These are phyloP conservation scores for Cyphomyrus discorhynchus DNA, from an alignment of 2,113 vertebrate genomes.

Conservation along the genomic window DNA sequence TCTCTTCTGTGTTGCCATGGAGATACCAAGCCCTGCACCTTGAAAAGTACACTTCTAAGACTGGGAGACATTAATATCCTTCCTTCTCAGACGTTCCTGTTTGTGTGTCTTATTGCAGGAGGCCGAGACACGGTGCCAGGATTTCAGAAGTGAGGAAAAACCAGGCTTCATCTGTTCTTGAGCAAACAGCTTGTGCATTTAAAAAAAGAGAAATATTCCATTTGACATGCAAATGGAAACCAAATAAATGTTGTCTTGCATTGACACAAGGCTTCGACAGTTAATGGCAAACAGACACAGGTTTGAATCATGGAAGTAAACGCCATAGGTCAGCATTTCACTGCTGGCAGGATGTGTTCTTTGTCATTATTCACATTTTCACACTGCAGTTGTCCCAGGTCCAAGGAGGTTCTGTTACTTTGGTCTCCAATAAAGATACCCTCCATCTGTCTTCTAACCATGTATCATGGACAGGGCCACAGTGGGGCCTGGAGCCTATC, in stretches of 20 bases:
- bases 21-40: conserved; percentile 68
- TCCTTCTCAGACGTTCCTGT: conserved; percentile 45
- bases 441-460: not conserved
- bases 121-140: conserved; percentile 26
- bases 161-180: conserved; percentile 42
- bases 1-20: conserved; percentile 62
- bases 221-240: conserved; percentile 29
- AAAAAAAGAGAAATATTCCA: conserved; percentile 35
- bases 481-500: not conserved
- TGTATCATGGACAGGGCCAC: not conserved
- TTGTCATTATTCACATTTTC: not conserved
- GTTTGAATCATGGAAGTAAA: conserved; percentile 6
- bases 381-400: not conserved
- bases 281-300: conserved; percentile 7
- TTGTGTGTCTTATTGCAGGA: conserved; percentile 47
- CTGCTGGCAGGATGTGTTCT: not conserved
- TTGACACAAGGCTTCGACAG: not conserved
- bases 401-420: not conserved
- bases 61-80: conserved; percentile 54
- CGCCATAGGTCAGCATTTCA: not conserved
- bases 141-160: conserved; percentile 24
- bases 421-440: not conserved
- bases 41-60: conserved; percentile 62
- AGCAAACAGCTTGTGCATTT: conserved; percentile 50
- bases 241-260: conserved; percentile 33